phyloP scores from a whole-genome alignment of 2,888 invertebrate species.

The Drosophila robusta region DNA sequence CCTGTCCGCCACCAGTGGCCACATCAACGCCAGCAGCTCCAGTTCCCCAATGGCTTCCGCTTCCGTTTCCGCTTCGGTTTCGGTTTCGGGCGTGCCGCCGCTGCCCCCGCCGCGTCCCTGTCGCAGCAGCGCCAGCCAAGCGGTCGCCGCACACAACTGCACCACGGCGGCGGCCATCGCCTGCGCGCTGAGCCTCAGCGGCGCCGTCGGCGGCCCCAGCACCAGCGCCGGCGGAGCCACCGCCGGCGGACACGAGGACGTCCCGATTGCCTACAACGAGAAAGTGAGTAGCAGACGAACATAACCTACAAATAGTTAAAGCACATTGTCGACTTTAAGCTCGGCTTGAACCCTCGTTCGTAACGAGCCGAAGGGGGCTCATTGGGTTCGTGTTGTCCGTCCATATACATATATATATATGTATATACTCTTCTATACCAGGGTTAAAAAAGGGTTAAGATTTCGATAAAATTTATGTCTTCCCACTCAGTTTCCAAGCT shows the following conservation, averaged over 20 bases:
- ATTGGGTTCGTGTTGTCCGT: no score
- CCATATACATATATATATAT: no score
- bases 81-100: slow-evolving; percentile 87
- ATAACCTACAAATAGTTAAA: no score
- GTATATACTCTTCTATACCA: no score
- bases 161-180: slow-evolving; percentile 61
- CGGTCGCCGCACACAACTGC: slow-evolving; percentile 57
- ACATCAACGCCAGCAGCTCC: slow-evolving; percentile 55
- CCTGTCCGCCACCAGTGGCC: slow-evolving; percentile 70
- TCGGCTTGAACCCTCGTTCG: no score
- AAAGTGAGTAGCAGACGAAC: slow-evolving; percentile 86
- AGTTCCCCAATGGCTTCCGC: neutral
- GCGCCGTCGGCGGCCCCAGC: slow-evolving; percentile 46
- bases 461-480: no score
- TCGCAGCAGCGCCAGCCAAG: slow-evolving; percentile 67
- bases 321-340: no score
- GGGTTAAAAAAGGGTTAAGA: no score
- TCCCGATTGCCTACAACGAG: slow-evolving; percentile 97
- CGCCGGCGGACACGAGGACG: slow-evolving; percentile 85
- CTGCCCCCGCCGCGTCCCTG: slow-evolving; percentile 91
- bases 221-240: slow-evolving; percentile 33
- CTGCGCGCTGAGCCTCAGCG: slow-evolving; percentile 56
- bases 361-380: no score
- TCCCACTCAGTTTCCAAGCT: no score
- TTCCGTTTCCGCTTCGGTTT: slow-evolving; percentile 12